Percentiles rank a stretch among this genome's conserved stretches.
Conservation (phyloP, 2,888 invertebrate genomes). For the Pachliopta kotzebuea region DNA sequence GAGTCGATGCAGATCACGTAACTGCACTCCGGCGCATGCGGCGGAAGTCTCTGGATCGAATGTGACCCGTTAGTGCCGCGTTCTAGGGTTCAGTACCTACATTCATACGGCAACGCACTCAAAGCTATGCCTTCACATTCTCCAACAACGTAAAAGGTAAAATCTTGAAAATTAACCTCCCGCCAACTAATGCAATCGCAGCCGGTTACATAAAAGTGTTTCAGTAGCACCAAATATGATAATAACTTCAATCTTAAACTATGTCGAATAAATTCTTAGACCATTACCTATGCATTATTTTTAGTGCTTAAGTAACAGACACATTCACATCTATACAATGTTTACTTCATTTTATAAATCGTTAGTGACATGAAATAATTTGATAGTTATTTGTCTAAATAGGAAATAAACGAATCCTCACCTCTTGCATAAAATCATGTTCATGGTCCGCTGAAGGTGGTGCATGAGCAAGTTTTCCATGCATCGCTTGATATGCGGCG, state of each 20-base stretch:
- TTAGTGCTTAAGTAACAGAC: neutral
- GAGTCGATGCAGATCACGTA: conserved; percentile 73
- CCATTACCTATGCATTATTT: neutral
- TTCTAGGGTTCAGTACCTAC: conserved; percentile 27
- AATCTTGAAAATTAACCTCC: neutral
- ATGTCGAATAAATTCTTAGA: too few species aligned
- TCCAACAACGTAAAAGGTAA: neutral
- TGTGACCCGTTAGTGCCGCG: conserved; percentile 52
- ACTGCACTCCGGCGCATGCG: conserved; percentile 65
- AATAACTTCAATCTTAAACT: neutral
- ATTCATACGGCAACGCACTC: conserved; percentile 26
- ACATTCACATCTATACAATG: too few species aligned
- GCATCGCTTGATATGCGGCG: conserved; percentile 95
- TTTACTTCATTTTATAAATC: neutral
- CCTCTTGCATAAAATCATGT: conserved; percentile 93
- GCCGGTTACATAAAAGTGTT: neutral
- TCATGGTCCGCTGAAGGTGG: conserved; percentile 79
- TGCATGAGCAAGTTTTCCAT: conserved; percentile 81
- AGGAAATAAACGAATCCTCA: conserved; percentile 54
- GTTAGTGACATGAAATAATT: neutral
- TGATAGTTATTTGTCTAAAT: neutral
- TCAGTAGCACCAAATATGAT: neutral
- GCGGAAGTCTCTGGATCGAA: conserved; percentile 74
- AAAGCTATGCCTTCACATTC: neutral
- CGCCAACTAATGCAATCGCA: neutral